Evolutionary conservation across 2,888 invertebrate species (phyloP), one percentile per base, ranked within the genome.

Genomic region (Lampropteryx suffumata): DNA sequence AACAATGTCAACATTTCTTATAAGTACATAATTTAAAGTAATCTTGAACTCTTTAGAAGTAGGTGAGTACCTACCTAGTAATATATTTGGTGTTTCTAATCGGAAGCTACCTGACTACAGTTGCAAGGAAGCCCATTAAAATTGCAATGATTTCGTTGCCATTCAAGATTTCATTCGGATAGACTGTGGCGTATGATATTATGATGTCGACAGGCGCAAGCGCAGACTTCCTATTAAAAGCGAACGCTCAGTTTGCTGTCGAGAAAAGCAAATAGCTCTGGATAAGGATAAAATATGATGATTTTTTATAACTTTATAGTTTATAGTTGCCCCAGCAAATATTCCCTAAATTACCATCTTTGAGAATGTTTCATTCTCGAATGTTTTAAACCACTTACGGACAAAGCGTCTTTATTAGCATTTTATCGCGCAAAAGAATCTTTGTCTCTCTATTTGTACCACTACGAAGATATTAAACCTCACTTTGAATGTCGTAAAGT

Each of bases 401-500:
- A 39, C 45, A 50, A 67, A 65, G 62, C 61, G 57, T 59, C 64
- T 73, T 71, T 65, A 76, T 72, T 71, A 67, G 49, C 65, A 69
- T 72, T 65, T 71, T 72, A 76, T 73, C 62, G 50, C 41, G 42
- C 60, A 50, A 54, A 57, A 49, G 45, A 50, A 65, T 67, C 57
- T 27, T 60, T 57, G 42, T 29, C 12, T 6, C 28, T 41, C 27
- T 39, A 43, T 48, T 56, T 64, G 55, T 56, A 57, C 39, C 36
- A 37, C 54, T 51, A 33, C 52, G 46, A 47, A 55, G 33, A 50
- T 61, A 62, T 57, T 51, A 62, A 53, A 57, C 46, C 40, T 57
- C 58, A 28, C 39, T 44, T 35, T 42, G 21, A 32, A 52, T 43
- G 52, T 27, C 14, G 40, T 47, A 50, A 53, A 47, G 53, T 42